Base-by-base conservation (phyloP, 2,113 vertebrate genomes). In the Xenotilapia leptura region DNA sequence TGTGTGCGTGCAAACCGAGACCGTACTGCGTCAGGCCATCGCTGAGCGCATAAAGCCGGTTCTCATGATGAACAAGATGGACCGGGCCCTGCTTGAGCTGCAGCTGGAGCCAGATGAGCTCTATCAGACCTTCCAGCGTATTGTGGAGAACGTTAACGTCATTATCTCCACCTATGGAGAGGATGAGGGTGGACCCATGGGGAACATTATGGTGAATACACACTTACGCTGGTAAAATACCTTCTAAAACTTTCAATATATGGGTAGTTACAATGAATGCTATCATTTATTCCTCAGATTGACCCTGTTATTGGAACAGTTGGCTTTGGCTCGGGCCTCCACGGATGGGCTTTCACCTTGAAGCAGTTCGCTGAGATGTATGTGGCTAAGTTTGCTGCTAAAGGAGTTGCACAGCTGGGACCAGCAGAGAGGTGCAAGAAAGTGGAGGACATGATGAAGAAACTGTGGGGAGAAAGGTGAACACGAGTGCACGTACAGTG, bases 51-150 rank as follows among this genome's bases (percentile, higher is more conserved):
- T 99, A 95, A 98, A 98, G 77, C 98, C 98, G 0, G 98, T 99
- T 17, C 95, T 99, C 88, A 99, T 99, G 98, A 99, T 99, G 98
- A 99, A 99, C 93, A 99, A 99, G 94, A 99, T 99, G 98, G 98
- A 99, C 96, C 96, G 98, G 1, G 98, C 98, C 0, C 93, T 99
- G 88, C 95, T 99, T 3, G 98, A 99, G 94, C 96, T 99, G 91
- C 98, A 99, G 95, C 96, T 99, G 94, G 95, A 97, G 6, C 95
- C 97, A 0, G 98, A 99, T 45, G 97, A 97, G 88, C 97, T 99
- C 10, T 99, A 96, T 94, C 96, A 97, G 93, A 99, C 98, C 13
- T 99, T 99, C 95, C 98, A 99, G 96, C 97, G 97, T 79, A 99
- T 99, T 0, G 97, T 99, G 81, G 98, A 99, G 93, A 99, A 98